These are phyloP conservation scores for Zaprionus vittiger DNA, from an alignment of 1,140 invertebrate genomes.

Conservation along the genomic window DNA sequence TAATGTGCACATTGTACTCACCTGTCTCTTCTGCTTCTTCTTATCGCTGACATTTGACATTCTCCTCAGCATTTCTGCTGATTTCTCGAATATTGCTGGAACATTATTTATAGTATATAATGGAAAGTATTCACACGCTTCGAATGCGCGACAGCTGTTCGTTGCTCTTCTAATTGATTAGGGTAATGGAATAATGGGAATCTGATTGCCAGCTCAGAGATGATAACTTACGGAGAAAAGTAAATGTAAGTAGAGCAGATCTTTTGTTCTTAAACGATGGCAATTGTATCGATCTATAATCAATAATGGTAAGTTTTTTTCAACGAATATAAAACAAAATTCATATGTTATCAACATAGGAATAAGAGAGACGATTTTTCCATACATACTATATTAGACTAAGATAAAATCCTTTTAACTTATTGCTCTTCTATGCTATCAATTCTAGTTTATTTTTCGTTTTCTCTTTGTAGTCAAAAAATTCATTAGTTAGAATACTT, in stretches of 20 bases:
- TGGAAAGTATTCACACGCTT: neutral
- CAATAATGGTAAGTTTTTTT: neutral
- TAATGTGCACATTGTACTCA: slow-evolving; percentile 55
- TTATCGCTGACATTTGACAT: slow-evolving; percentile 37
- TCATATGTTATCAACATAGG: too few species aligned
- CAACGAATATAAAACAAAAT: too few species aligned
- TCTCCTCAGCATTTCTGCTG: slow-evolving; percentile 11
- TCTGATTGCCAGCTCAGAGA: neutral
- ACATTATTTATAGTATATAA: neutral
- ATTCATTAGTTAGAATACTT: neutral
- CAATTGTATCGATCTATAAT: neutral
- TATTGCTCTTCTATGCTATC: too few species aligned
- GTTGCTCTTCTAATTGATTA: neutral
- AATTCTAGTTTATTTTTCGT: neutral
- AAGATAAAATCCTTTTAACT: too few species aligned
- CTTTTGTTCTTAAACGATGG: neutral
- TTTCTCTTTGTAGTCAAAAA: neutral
- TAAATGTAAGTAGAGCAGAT: neutral
- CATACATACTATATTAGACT: too few species aligned
- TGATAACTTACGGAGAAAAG: neutral
- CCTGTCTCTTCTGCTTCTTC: slow-evolving; percentile 5
- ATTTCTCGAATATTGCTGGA: slow-evolving; percentile 24
- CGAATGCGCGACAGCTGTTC: neutral
- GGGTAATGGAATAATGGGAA: neutral
- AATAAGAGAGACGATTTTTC: too few species aligned